Conservation (phyloP, 1,140 invertebrate genomes). For the Brachionus paranguensis region DNA sequence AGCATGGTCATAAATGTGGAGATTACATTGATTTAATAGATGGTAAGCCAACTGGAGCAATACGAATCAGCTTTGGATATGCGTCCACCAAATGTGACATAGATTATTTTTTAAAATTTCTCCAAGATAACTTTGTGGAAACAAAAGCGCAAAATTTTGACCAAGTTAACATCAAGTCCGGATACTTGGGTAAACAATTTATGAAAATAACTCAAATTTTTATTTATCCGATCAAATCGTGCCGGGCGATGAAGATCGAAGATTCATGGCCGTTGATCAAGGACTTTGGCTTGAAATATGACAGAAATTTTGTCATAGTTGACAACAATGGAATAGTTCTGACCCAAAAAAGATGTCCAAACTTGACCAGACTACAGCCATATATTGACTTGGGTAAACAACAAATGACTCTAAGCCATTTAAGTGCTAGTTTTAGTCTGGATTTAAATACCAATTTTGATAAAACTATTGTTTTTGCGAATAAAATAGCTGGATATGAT, state of each 20-base stretch:
- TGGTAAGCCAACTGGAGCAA: conserved; percentile 79
- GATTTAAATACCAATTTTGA: conserved; percentile 42
- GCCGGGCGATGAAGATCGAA: conserved; percentile 64
- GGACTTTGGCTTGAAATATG: conserved; percentile 71
- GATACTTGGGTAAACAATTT: background rate
- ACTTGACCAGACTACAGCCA: conserved; percentile 74
- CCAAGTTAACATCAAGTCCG: background rate
- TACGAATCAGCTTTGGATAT: conserved; percentile 88
- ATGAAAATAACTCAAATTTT: conserved; percentile 61
- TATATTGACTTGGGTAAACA: conserved; percentile 62
- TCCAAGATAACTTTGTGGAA: conserved; percentile 23
- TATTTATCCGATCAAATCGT: conserved; percentile 90
- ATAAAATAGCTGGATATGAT: conserved; percentile 41
- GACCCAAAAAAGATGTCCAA: conserved; percentile 76
- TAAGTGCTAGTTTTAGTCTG: conserved; percentile 18
- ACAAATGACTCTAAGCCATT: conserved; percentile 59
- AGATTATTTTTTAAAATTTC: background rate
- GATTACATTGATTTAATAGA: conserved; percentile 81
- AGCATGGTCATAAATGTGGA: conserved; percentile 80
- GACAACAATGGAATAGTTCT: conserved; percentile 69
- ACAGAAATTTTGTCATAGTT: conserved; percentile 85
- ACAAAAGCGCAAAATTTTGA: background rate
- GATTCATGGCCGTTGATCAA: conserved; percentile 66
- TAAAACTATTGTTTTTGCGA: conserved; percentile 75
- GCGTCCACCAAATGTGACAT: conserved; percentile 45